Conservation (phyloP, 2,797 vertebrate genomes). For the Acanthurus tractus region DNA sequence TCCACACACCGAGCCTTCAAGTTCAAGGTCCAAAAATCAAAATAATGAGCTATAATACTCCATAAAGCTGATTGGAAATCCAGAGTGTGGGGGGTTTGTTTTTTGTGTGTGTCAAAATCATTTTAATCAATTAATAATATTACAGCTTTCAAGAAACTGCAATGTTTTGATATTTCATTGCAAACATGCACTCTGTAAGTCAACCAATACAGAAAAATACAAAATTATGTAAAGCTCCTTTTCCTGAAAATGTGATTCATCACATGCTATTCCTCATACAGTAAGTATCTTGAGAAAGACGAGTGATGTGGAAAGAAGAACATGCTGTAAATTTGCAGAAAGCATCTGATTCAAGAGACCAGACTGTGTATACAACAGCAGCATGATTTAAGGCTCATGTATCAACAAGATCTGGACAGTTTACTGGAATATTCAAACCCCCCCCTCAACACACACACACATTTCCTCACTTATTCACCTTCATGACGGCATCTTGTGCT, state of each 20-base stretch:
- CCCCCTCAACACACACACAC: too few relatives aligned
- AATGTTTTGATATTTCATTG: slow-evolving; percentile 1
- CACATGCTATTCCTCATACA: neutral
- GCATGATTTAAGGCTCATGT: slow-evolving; percentile 33
- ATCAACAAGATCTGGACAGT: slow-evolving; percentile 32
- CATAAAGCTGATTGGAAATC: too few relatives aligned
- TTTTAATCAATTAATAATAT: neutral
- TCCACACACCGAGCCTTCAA: too few relatives aligned
- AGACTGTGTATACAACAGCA: neutral
- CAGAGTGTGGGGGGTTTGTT: too few relatives aligned
- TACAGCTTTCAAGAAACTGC: neutral
- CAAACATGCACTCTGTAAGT: too few relatives aligned
- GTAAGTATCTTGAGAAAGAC: neutral
- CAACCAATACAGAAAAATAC: slow-evolving; percentile 4
- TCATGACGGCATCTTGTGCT: neutral
- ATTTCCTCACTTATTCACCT: neutral
- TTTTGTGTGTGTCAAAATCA: too few relatives aligned
- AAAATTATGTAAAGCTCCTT: neutral
- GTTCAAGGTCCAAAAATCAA: too few relatives aligned
- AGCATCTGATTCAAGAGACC: slow-evolving; percentile 19
- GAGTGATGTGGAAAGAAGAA: slow-evolving; percentile 27
- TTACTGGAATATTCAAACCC: slow-evolving; percentile 28
- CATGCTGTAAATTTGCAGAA: slow-evolving; percentile 1
- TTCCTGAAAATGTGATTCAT: neutral
- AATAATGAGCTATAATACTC: too few relatives aligned